Conservation (phyloP, 2,113 vertebrate genomes). For the Rhinogobius similis region DNA sequence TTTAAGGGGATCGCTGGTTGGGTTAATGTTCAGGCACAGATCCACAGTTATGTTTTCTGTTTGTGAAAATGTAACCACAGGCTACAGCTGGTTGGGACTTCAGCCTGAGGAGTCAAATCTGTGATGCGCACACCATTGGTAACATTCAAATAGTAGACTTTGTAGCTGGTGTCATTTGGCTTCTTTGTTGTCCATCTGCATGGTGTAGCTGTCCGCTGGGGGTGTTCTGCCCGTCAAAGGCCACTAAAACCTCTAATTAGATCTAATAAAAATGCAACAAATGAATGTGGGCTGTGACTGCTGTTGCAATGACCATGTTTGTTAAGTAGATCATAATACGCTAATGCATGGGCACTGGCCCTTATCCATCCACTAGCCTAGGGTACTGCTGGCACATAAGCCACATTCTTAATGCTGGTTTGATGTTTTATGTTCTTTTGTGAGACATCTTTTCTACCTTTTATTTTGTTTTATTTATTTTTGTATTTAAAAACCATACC, state of each 20-base stretch:
- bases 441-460: neutral
- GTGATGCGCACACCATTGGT: conserved; percentile 18
- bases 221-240: conserved; percentile 2
- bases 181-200: conserved; percentile 11
- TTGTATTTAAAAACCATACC: neutral
- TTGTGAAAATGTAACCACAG: conserved; percentile 38
- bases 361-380: neutral
- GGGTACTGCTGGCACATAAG: neutral
- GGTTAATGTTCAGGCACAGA: conserved; percentile 32
- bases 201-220: conserved; percentile 21
- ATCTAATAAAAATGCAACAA: conserved; percentile 21
- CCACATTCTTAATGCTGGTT: no score
- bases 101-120: conserved; percentile 10
- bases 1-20: conserved; percentile 28
- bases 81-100: conserved; percentile 12
- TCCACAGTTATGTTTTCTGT: conserved; percentile 31
- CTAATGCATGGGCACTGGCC: neutral
- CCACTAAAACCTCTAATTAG: conserved; percentile 23
- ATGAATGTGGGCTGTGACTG: conserved; percentile 19
- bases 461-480: neutral
- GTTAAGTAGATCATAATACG: conserved; percentile 4
- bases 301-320: conserved; percentile 17
- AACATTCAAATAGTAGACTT: conserved; percentile 22
- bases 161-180: conserved; percentile 25
- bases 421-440: neutral